A percentile compares a stretch with the other conserved stretches of the same genome.
Conservation (phyloP, 2,888 invertebrate species). For the Chymomyza caudatula region DNA sequence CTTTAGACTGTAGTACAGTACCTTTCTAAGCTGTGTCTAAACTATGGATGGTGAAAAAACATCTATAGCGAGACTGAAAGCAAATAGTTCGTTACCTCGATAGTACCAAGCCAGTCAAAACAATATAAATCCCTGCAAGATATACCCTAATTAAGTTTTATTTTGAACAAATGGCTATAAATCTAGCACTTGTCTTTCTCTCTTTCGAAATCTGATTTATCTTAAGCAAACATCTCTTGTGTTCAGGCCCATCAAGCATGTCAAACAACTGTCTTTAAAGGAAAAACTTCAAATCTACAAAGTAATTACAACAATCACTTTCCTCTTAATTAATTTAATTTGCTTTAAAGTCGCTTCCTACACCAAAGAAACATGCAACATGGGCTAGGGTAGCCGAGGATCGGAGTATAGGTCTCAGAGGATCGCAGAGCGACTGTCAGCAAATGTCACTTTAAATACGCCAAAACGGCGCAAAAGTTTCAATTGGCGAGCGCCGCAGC, state of each 20-base stretch:
- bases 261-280: not conserved
- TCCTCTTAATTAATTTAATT: conserved; percentile 59
- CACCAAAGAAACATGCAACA: conserved; percentile 25
- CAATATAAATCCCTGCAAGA: too few relatives aligned
- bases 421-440: conserved; percentile 48
- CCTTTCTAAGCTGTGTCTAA: too few relatives aligned
- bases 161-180: too few relatives aligned
- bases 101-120: too few relatives aligned
- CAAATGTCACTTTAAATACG: conserved; percentile 72
- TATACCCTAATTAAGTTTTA: too few relatives aligned
- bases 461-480: conserved; percentile 72
- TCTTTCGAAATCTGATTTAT: not conserved
- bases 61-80: too few relatives aligned
- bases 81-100: too few relatives aligned
- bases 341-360: conserved; percentile 35
- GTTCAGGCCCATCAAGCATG: not conserved
- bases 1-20: too few relatives aligned
- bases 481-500: conserved; percentile 63
- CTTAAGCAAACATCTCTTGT: not conserved
- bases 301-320: conserved; percentile 56
- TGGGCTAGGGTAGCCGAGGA: not conserved
- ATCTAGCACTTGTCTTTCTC: too few relatives aligned
- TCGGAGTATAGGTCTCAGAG: conserved; percentile 23
- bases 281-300: conserved; percentile 42
- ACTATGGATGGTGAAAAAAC: too few relatives aligned